Percentiles rank a stretch among this genome's conserved stretches.
phyloP scores from a whole-genome alignment of 2,113 vertebrate genomes.

The Mesitornis unicolor region DNA sequence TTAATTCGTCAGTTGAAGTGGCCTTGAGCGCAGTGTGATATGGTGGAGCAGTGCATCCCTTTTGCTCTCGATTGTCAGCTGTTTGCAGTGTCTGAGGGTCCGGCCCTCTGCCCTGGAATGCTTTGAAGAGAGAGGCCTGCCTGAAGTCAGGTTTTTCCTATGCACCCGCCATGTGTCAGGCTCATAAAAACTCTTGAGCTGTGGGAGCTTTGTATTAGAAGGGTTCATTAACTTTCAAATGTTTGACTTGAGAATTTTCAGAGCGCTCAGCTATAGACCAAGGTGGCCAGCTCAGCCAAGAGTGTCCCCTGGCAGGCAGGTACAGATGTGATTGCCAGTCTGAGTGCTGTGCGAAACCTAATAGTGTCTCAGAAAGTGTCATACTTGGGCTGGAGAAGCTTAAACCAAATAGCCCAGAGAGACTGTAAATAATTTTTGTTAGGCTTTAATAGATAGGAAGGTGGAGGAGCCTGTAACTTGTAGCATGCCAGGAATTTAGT shows the following conservation, averaged over 20 bases:
- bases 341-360: neutral
- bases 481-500: neutral
- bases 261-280: neutral
- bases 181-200: neutral
- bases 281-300: conserved; percentile 16
- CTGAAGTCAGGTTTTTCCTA: neutral
- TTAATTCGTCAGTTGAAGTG: neutral
- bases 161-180: neutral
- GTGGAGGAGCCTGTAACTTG: neutral
- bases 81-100: neutral
- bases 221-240: conserved; percentile 57
- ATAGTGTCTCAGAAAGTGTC: conserved; percentile 16
- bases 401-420: neutral
- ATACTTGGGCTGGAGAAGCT: conserved; percentile 20
- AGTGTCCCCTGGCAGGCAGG: conserved; percentile 34
- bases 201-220: conserved; percentile 35
- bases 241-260: conserved; percentile 54
- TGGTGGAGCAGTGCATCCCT: neutral
- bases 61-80: neutral
- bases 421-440: conserved; percentile 25
- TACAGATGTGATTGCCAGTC: conserved; percentile 43
- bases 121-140: neutral
- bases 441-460: neutral
- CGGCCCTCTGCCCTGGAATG: rapidly evolving
- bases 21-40: rapidly evolving